phyloP scores from a whole-genome alignment of 2,113 vertebrate genomes.

The Morone chrysops region DNA sequence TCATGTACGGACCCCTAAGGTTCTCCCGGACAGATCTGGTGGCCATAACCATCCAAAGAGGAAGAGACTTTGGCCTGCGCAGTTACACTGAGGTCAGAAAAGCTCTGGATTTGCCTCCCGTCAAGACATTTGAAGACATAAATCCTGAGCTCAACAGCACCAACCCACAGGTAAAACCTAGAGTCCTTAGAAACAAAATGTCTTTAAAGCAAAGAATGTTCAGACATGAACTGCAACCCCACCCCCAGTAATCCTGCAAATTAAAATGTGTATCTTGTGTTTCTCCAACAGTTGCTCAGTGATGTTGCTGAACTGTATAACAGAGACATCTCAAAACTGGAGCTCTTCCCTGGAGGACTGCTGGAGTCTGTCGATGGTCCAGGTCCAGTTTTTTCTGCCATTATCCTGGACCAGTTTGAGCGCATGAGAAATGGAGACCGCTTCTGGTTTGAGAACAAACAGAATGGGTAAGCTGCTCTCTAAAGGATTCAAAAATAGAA shows the following conservation, averaged over 20 bases:
- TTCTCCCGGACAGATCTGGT: conserved; percentile 91
- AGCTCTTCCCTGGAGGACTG: conserved; percentile 91
- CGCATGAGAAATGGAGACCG: conserved; percentile 93
- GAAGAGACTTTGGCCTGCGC: conserved; percentile 91
- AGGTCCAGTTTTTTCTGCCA: conserved; percentile 86
- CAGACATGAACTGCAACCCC: not conserved
- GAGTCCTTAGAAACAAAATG: not conserved
- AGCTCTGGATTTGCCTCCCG: conserved; percentile 79
- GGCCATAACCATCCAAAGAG: conserved; percentile 90
- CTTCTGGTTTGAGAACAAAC: conserved; percentile 97
- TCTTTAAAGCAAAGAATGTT: not conserved
- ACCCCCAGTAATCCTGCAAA: not conserved
- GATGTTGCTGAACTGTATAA: conserved; percentile 74
- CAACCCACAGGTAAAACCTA: conserved; percentile 75
- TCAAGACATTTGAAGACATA: conserved; percentile 84
- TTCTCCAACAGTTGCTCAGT: conserved; percentile 41
- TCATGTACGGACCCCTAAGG: conserved; percentile 91
- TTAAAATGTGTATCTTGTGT: conserved; percentile 16
- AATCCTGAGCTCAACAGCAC: conserved; percentile 75
- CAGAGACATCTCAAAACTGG: conserved; percentile 84
- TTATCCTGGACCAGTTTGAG: conserved; percentile 92
- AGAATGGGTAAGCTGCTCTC: conserved; percentile 87
- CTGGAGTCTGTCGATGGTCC: conserved; percentile 83
- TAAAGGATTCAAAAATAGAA: not conserved
- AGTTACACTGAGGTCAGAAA: conserved; percentile 87